Percentiles rank a stretch among this genome's conserved stretches.
These are phyloP conservation scores for Eubasilissa splendida DNA, from an alignment of 2,888 invertebrate species.

Conservation along the genomic window DNA sequence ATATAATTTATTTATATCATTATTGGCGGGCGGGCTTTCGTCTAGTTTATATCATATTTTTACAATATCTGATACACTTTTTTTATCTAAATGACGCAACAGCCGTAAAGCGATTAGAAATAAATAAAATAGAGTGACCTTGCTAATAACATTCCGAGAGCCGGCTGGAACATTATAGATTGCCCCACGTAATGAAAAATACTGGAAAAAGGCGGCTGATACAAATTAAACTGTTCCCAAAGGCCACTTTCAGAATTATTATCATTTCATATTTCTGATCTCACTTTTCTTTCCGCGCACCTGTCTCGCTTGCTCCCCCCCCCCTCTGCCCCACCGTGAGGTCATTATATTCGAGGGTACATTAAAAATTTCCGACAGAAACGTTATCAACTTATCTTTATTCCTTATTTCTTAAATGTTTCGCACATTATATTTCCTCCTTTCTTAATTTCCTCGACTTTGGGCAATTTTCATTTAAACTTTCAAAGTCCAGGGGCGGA, in stretches of 20 bases:
- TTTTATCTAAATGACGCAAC: no score
- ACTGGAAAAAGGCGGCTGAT: conserved; percentile 4
- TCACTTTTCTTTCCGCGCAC: conserved; percentile 8
- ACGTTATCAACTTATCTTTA: conserved; percentile 31
- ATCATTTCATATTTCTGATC: conserved; percentile 14
- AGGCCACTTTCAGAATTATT: conserved; percentile 19
- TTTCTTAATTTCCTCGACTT: conserved; percentile 44
- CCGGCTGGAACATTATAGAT: no score
- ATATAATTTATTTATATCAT: no score
- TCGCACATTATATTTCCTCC: conserved; percentile 33
- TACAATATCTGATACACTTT: no score
- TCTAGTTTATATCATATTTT: no score
- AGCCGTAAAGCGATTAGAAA: no score
- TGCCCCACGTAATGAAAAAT: background rate
- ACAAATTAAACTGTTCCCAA: conserved; percentile 28
- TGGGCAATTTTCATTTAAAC: conserved; percentile 48
- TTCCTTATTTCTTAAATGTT: conserved; percentile 26
- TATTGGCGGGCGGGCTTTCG: no score
- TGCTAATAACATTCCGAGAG: no score
- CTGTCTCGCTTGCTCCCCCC: background rate
- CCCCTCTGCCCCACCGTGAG: background rate
- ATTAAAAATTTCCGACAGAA: conserved; percentile 26
- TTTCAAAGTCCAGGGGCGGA: conserved; percentile 28
- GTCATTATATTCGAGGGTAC: conserved; percentile 26
- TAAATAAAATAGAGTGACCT: no score